These are phyloP conservation scores for Acipenser ruthenus DNA, from an alignment of 2,797 vertebrate genomes.

Conservation along the genomic window DNA sequence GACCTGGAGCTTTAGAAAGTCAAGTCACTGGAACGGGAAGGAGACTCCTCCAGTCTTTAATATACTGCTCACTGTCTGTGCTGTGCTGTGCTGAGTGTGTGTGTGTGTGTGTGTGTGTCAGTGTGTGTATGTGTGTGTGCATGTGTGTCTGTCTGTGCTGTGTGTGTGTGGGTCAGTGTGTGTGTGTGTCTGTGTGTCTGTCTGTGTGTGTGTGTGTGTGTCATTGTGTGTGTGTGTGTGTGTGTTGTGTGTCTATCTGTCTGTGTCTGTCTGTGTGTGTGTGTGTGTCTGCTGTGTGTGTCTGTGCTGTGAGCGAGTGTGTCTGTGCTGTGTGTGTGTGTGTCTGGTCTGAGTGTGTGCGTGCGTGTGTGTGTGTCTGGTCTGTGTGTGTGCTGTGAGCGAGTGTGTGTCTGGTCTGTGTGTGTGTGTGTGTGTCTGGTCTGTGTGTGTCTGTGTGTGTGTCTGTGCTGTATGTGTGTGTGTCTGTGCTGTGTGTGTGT, in stretches of 20 bases:
- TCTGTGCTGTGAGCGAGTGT: slow-evolving; percentile 5
- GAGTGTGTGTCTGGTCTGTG: background rate
- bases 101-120: too few species aligned
- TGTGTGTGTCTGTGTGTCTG: slow-evolving; percentile 15
- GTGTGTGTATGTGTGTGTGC: too few species aligned
- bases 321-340: background rate
- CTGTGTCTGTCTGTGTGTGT: slow-evolving; percentile 13
- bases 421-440: background rate
- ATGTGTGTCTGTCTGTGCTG: too few species aligned
- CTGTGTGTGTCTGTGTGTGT: slow-evolving; percentile 20
- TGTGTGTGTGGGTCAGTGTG: too few species aligned
- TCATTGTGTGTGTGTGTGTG: slow-evolving; percentile 10
- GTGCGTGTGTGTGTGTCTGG: too few species aligned
- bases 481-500: slow-evolving; percentile 29
- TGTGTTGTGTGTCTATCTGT: background rate
- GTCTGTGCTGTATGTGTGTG: slow-evolving; percentile 15
- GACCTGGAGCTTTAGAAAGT: too few species aligned
- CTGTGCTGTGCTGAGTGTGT: too few species aligned
- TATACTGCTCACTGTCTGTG: too few species aligned
- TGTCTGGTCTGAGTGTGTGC: too few species aligned
- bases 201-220: slow-evolving; percentile 16
- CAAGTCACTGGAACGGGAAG: too few species aligned
- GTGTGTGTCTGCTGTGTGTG: slow-evolving; percentile 23
- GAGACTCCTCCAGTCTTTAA: too few species aligned
- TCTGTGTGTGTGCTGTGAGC: background rate